A percentile compares a stretch with the other conserved stretches of the same genome.
Conservation (phyloP, 2,113 vertebrate genomes). For the Albula goreensis region DNA sequence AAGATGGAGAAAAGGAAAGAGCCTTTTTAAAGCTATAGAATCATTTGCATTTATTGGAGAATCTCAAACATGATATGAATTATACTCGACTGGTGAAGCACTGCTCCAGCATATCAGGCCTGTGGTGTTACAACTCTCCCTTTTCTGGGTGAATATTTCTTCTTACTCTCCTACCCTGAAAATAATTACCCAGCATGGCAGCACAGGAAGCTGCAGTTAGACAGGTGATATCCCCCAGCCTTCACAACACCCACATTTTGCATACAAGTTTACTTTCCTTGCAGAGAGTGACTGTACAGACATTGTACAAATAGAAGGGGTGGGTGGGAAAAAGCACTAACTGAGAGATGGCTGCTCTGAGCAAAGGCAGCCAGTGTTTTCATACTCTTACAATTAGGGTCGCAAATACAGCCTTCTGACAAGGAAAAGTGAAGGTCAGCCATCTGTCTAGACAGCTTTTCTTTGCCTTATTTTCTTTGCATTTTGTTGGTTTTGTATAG, state of each 20-base stretch:
- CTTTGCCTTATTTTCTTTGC: slow-evolving; percentile 18
- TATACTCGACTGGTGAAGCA: neutral
- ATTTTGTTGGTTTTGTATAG: slow-evolving; percentile 14
- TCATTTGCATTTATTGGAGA: no score
- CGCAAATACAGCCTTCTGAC: neutral
- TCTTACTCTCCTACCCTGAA: neutral
- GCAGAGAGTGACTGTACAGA: no score
- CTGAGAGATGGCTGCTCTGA: neutral
- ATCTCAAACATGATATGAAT: neutral
- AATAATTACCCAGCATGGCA: neutral
- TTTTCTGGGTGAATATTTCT: no score
- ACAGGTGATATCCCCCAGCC: neutral
- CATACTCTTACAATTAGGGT: no score
- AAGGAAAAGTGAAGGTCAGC: slow-evolving; percentile 16
- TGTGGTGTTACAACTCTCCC: no score
- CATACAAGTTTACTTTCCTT: neutral
- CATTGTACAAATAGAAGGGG: no score
- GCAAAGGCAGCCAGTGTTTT: neutral
- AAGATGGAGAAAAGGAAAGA: neutral
- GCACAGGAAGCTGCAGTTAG: neutral
- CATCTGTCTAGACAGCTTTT: slow-evolving; percentile 23
- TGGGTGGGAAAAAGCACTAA: neutral
- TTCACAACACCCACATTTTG: neutral
- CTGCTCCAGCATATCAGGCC: neutral
- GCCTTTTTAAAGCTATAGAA: neutral